A percentile compares a stretch with the other conserved stretches of the same genome.
Conservation (phyloP, 1,140 invertebrate genomes). For the Galleria mellonella region DNA sequence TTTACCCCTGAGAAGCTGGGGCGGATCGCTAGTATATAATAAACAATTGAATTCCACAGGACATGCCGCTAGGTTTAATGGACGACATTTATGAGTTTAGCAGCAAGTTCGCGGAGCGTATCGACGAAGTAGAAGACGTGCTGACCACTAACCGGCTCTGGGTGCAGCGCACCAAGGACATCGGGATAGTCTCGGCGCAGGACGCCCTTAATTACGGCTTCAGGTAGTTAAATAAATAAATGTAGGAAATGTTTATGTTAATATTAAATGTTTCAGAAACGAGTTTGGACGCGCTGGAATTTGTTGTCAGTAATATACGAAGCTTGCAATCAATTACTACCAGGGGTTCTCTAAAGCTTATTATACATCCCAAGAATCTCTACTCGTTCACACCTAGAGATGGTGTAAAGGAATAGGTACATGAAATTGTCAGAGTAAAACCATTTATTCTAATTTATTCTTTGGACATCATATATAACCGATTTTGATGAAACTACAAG, state of each 20-base stretch:
- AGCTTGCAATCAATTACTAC: no score
- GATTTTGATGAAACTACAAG: no score
- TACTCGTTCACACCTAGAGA: no score
- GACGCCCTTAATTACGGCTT: constrained; percentile 96
- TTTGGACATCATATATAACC: no score
- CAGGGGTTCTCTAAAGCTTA: no score
- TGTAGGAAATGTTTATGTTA: not conserved
- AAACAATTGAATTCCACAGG: constrained; percentile 70
- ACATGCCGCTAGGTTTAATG: constrained; percentile 95
- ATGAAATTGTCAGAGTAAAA: no score
- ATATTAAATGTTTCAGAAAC: not conserved
- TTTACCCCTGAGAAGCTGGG: no score
- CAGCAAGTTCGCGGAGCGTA: constrained; percentile 86
- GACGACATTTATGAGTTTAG: constrained; percentile 97
- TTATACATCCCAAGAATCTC: no score
- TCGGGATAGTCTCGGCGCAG: constrained; percentile 90
- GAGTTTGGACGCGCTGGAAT: not conserved
- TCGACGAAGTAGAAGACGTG: constrained; percentile 97
- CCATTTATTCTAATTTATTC: no score
- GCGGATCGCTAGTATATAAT: no score
- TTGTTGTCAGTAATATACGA: constrained; percentile 1
- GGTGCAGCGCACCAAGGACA: constrained; percentile 90
- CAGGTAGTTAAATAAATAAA: constrained; percentile 68
- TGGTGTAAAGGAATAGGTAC: no score
- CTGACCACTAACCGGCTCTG: constrained; percentile 95